These are phyloP conservation scores for Cynocephalus volans DNA, from an alignment of 2,113 vertebrate genomes.

Conservation along the genomic window DNA sequence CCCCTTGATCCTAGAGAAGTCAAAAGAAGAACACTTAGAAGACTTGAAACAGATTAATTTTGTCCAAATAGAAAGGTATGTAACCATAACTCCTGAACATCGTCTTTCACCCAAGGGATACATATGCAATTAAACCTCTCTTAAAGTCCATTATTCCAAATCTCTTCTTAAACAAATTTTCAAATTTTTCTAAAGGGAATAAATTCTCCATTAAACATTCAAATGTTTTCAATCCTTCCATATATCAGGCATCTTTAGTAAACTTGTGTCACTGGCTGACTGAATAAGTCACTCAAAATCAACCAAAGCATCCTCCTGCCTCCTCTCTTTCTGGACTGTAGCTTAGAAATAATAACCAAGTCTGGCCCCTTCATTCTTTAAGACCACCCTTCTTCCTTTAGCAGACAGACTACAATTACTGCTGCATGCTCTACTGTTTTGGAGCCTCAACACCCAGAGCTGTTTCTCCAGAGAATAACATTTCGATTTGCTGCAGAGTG, in stretches of 20 bases:
- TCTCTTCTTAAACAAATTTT: neutral
- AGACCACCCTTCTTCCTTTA: neutral
- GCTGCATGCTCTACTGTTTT: neutral
- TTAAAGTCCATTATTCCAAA: conserved; percentile 22
- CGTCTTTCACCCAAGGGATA: neutral
- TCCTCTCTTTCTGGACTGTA: neutral
- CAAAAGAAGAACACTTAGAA: conserved; percentile 28
- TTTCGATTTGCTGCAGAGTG: neutral
- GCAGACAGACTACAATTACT: neutral
- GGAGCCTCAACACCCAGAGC: neutral
- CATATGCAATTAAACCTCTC: neutral
- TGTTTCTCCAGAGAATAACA: neutral
- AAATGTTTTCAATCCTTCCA: neutral
- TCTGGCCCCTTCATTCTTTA: too few species aligned
- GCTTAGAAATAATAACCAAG: neutral
- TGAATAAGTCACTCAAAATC: conserved; percentile 21
- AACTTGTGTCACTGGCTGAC: neutral
- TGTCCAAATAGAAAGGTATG: neutral
- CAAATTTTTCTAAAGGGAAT: neutral
- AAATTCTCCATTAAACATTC: neutral
- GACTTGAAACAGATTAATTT: neutral
- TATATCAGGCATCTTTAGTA: neutral
- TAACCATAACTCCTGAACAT: neutral
- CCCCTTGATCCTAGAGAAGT: conserved; percentile 92
- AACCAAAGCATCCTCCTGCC: neutral